Percentiles rank a stretch among this genome's conserved stretches.
These are phyloP conservation scores for Melolontha melolontha DNA, from an alignment of 2,888 invertebrate genomes.

Conservation along the genomic window DNA sequence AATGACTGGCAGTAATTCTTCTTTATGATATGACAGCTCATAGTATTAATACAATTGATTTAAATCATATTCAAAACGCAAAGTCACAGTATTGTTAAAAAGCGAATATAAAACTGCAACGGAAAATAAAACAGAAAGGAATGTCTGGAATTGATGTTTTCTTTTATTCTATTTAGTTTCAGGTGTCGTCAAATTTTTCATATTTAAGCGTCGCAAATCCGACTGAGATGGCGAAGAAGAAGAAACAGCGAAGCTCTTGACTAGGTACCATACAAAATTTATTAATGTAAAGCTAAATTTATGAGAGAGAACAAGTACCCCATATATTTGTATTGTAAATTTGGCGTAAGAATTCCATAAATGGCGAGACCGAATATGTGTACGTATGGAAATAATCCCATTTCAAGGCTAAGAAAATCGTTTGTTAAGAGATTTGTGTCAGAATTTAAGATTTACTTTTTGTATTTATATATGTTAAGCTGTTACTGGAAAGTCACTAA, in stretches of 20 bases:
- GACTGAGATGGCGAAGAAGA: not conserved
- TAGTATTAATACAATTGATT: no score
- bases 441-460: not conserved
- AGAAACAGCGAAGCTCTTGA: not conserved
- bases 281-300: conserved; percentile 23
- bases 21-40: no score
- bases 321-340: conserved; percentile 25
- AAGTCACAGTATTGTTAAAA: no score
- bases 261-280: conserved; percentile 2
- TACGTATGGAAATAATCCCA: conserved; percentile 11
- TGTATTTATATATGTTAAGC: no score
- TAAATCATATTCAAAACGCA: no score
- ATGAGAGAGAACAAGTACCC: conserved; percentile 3
- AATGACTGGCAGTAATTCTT: no score
- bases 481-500: no score
- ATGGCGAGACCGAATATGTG: conserved; percentile 6
- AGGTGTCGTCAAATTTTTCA: conserved; percentile 9
- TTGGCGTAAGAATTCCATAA: conserved; percentile 1
- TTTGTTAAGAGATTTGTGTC: conserved; percentile 24
- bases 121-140: no score
- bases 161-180: not conserved
- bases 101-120: no score
- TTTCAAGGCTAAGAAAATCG: conserved; percentile 8
- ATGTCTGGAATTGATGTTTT: not conserved
- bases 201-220: conserved; percentile 2